Base-by-base conservation (phyloP, 1,140 invertebrate genomes). In the Macrobrachium rosenbergii region DNA sequence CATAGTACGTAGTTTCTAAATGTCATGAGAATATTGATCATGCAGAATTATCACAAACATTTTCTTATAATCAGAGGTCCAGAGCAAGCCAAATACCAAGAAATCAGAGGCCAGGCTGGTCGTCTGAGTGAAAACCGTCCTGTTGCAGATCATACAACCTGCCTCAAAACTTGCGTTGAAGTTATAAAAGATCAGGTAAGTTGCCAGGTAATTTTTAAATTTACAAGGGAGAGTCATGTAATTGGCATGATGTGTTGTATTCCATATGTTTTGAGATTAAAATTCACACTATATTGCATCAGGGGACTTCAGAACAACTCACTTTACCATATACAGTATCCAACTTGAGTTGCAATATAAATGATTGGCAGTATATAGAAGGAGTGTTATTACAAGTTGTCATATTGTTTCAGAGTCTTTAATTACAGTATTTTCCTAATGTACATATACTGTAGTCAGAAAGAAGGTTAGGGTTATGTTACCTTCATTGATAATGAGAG, bases 131-230 rank as follows among this genome's bases (percentile, higher is more conserved):
- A 94, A 90, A 92, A 94, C 90, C 92, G 94, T 90, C 94, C 95
- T 12, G 92, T 95, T 84, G 94, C 91, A 45, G 91, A 94, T 89
- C 94, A 94, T 90, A 91, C 94, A 11, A 92, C 93, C 73, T 96
- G 95, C 90, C 90, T 93, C 19, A 92, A 93, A 92, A 37, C 75
- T 45, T 88, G 87, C 63, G 64, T 64, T 11, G 21, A 83, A 43
- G 82, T 88, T 14, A 88, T 88, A n/a, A 79, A 78, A n/a, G 43
- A 83, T 37, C 82, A 88, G 82, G 87, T 88, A 88, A 17, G 62
- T 62, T n/a, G 16, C 3, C 17, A 19, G 62, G 67, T 7, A 11
- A 19, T n/a, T 8, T 52, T 43, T n/a, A 59, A n/a, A 5, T 5
- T 21, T 21, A 23, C 0, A 23, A 5, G n/a, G 19, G 11, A 28